Evolutionary conservation across 2,888 invertebrate species (phyloP).

Genomic region (Cosmia trapezina): DNA sequence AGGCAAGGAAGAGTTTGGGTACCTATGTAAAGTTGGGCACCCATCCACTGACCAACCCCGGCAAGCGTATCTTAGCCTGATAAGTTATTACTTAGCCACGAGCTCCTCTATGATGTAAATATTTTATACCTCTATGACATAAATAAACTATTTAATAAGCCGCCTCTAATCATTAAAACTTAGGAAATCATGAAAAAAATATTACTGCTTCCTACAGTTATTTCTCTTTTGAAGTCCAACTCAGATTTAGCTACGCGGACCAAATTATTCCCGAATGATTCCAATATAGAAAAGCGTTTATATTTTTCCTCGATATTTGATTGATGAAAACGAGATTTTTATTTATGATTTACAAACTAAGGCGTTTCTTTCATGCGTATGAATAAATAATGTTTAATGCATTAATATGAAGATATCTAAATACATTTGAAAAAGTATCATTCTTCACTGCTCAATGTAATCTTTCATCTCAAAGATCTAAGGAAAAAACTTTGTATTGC

Average conservation of each 20-base stretch:
- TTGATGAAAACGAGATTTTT: slow-evolving; percentile 39
- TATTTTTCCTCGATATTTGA: slow-evolving; percentile 48
- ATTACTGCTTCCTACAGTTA: neutral
- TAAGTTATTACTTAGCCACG: too few relatives aligned
- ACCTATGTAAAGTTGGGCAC: too few relatives aligned
- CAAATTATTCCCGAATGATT: slow-evolving; percentile 39
- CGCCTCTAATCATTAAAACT: slow-evolving; percentile 16
- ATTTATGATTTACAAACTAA: slow-evolving; percentile 36
- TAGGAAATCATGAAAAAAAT: slow-evolving; percentile 12
- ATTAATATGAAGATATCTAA: slow-evolving; percentile 5
- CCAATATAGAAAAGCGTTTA: slow-evolving; percentile 24
- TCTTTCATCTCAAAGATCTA: neutral
- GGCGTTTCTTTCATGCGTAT: slow-evolving; percentile 17
- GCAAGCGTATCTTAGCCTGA: too few relatives aligned
- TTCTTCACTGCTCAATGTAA: neutral
- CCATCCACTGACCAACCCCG: too few relatives aligned
- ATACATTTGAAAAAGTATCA: slow-evolving; percentile 13
- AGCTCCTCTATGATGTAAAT: too few relatives aligned
- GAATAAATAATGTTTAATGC: slow-evolving; percentile 32
- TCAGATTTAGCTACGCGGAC: slow-evolving; percentile 3
- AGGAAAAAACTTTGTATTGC: neutral
- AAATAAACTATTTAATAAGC: too few relatives aligned
- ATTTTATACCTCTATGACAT: too few relatives aligned
- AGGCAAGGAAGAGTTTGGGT: too few relatives aligned
- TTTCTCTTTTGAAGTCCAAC: slow-evolving; percentile 38